A percentile compares a stretch with the other conserved stretches of the same genome.
phyloP scores from a whole-genome alignment of 2,888 invertebrate genomes.

The Hymenopus coronatus region DNA sequence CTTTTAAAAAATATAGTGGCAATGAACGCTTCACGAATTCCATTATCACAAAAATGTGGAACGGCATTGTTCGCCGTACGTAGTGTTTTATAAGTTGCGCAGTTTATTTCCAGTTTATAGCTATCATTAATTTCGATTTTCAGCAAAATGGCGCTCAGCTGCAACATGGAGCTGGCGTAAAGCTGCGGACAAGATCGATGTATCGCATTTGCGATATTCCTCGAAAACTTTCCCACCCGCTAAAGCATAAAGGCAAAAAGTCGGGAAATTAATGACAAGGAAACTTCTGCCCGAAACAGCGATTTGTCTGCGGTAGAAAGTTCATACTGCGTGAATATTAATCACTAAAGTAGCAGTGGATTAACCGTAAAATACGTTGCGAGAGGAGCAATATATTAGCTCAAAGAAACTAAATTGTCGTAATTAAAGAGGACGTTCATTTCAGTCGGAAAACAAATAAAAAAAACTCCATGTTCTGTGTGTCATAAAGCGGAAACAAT shows the following conservation, averaged over 20 bases:
- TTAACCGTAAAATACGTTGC: not conserved
- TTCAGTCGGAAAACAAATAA: not conserved
- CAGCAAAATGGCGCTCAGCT: not conserved
- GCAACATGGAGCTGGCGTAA: not conserved
- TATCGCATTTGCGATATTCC: not conserved
- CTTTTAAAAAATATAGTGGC: too few relatives aligned
- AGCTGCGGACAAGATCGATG: not conserved
- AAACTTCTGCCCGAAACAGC: not conserved
- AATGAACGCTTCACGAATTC: not conserved
- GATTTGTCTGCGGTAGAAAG: not conserved
- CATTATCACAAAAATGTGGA: not conserved
- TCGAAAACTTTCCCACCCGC: not conserved
- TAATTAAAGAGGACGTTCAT: not conserved
- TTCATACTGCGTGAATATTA: not conserved
- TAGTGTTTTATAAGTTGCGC: not conserved
- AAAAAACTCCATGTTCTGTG: not conserved
- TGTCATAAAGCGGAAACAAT: too few relatives aligned
- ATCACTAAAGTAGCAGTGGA: not conserved
- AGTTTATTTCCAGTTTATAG: not conserved
- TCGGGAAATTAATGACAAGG: not conserved
- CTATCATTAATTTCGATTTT: not conserved
- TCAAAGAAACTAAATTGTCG: not conserved
- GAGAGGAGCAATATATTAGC: not conserved
- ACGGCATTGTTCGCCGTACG: not conserved
- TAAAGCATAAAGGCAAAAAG: not conserved